These are phyloP conservation scores for Watsonalla cultraria DNA, from an alignment of 2,888 invertebrate species.

Conservation along the genomic window DNA sequence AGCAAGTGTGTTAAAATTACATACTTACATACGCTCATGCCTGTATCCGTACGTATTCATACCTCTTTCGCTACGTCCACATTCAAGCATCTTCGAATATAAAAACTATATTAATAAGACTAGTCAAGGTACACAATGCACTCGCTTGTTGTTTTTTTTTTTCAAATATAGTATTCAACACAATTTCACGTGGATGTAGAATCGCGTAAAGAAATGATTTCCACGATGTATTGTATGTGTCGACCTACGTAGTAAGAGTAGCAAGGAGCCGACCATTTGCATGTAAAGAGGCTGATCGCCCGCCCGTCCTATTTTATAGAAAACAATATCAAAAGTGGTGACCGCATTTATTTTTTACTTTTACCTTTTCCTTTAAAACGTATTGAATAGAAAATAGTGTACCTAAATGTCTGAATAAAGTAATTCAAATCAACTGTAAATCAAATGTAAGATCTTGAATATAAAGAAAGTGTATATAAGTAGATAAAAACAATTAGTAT, in stretches of 20 bases:
- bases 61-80: too few species aligned
- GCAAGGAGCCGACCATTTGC: conserved; percentile 23
- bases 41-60: too few species aligned
- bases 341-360: conserved; percentile 33
- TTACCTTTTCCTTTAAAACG: conserved; percentile 14
- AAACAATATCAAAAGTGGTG: conserved; percentile 33
- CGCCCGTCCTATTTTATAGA: conserved; percentile 26
- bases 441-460: too few species aligned
- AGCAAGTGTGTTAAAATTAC: too few species aligned
- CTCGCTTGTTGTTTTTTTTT: too few species aligned
- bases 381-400: not conserved
- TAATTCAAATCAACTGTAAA: not conserved
- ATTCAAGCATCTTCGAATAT: too few species aligned
- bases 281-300: conserved; percentile 33
- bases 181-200: not conserved
- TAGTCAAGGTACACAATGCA: too few species aligned
- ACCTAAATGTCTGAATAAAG: not conserved
- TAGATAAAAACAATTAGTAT: too few species aligned
- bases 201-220: not conserved
- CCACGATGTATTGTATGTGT: not conserved
- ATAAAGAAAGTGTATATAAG: too few species aligned
- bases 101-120: too few species aligned
- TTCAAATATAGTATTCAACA: too few species aligned
- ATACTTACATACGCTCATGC: too few species aligned
- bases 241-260: conserved; percentile 6